Percentiles rank a stretch among this genome's conserved stretches.
Evolutionary conservation across 2,888 invertebrate species (phyloP).

Genomic region (Epiblema foenella): DNA sequence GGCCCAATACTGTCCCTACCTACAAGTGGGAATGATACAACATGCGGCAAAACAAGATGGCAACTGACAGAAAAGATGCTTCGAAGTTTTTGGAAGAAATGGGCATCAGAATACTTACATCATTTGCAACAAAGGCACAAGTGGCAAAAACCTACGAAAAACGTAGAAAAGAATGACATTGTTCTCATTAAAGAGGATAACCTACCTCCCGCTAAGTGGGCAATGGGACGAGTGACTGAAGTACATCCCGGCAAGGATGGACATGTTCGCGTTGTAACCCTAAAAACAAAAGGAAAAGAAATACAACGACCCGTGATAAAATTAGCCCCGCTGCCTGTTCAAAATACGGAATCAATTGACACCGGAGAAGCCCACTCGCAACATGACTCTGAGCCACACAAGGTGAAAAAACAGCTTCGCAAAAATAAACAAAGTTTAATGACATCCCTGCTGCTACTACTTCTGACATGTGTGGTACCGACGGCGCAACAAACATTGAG

Average conservation of each 20-base stretch:
- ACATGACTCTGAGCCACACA: not conserved
- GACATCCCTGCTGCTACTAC: constrained; percentile 4
- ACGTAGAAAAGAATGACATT: constrained; percentile 26
- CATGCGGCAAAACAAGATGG: too few species aligned
- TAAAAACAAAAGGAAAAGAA: constrained; percentile 27
- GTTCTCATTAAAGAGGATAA: constrained; percentile 20
- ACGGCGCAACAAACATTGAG: not conserved
- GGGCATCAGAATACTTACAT: too few species aligned
- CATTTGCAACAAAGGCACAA: too few species aligned
- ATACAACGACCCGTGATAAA: constrained; percentile 18
- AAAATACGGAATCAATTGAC: not conserved
- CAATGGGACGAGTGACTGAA: constrained; percentile 19
- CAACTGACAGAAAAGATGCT: too few species aligned
- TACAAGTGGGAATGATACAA: too few species aligned
- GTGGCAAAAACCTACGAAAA: too few species aligned
- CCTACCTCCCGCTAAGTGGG: constrained; percentile 29
- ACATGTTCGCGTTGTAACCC: constrained; percentile 19
- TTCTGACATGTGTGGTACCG: not conserved
- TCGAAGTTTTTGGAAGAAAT: too few species aligned
- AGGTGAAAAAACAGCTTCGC: not conserved
- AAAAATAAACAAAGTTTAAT: not conserved
- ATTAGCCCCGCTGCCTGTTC: not conserved
- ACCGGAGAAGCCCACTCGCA: too few species aligned
- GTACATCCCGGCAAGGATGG: constrained; percentile 28
- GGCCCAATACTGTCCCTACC: too few species aligned